A percentile compares a stretch with the other conserved stretches of the same genome.
Conservation (phyloP, 2,797 vertebrate species). For the Pseudotriccus pelzelni region DNA sequence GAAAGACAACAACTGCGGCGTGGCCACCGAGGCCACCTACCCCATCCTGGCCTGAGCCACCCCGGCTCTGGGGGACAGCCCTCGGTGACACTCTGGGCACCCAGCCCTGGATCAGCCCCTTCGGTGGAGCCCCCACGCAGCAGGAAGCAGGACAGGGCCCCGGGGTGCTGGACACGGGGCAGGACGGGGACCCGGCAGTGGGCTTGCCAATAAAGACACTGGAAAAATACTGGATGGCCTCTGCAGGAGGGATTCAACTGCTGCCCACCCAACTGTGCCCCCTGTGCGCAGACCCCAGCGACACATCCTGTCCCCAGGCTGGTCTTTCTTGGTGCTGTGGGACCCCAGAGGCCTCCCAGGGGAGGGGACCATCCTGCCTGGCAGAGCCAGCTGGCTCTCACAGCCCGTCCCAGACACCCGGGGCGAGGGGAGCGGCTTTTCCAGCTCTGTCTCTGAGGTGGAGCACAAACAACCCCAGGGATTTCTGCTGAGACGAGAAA, state of each 20-base stretch:
- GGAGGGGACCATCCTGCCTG: background rate
- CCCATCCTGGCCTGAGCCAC: conserved; percentile 78
- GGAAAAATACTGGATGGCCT: background rate
- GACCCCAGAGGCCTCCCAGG: background rate
- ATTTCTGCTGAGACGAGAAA: conserved; percentile 24
- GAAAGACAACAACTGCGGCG: conserved; percentile 87
- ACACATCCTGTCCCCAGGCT: background rate
- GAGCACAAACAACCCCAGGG: conserved; percentile 14
- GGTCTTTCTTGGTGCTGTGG: background rate
- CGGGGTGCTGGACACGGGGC: background rate
- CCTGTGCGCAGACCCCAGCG: background rate
- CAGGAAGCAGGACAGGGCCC: background rate
- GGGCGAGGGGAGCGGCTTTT: background rate
- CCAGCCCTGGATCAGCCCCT: background rate
- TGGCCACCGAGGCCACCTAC: conserved; percentile 84
- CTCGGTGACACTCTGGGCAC: rapidly evolving
- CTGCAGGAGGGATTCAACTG: background rate
- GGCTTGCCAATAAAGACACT: conserved; percentile 28
- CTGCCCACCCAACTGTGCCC: background rate
- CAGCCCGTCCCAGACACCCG: background rate
- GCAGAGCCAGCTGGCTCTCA: background rate
- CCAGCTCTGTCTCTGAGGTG: background rate
- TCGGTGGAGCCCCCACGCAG: rapidly evolving
- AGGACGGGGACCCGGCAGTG: background rate
- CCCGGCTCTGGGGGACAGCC: background rate